Base-by-base conservation (phyloP, 2,888 invertebrate species). In the Mactromeris polynyma region DNA sequence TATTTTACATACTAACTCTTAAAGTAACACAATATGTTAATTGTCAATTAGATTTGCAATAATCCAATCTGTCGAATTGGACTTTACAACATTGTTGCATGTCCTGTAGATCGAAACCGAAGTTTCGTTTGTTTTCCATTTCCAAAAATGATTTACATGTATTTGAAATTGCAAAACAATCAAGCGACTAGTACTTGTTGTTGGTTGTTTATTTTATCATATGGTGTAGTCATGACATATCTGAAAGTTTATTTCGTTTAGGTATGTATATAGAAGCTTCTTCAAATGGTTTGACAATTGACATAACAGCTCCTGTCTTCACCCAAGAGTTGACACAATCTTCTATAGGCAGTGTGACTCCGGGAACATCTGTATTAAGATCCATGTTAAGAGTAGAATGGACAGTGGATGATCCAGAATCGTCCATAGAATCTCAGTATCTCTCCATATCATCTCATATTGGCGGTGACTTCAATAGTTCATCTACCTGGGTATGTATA, bases 231-330 rank as follows among this genome's bases (percentile, higher is more conserved):
- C n/a, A n/a, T n/a, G n/a, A n/a, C n/a, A n/a, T n/a, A n/a, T n/a
- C n/a, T n/a, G n/a, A n/a, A n/a, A n/a, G n/a, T n/a, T n/a, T 46
- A 17, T 46, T 1, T 46, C 17, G 14, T 87, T 14, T 42, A 93
- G 93, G 93, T n/a, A 85, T 83, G 80, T 93, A 58, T 73, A 33
- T 83, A 42, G 91, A 93, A 78, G 82, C 89, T 19, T 83, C 86
- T 19, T 94, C 94, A 0, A 88, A 92, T 58, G 92, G 92, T 21
- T 93, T 94, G 73, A 83, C 93, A 1, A 90, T 93, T 33, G 94
- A 94, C 79, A 84, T 46, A 21, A 87, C 92, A 9, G 64, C 90
- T 3, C 93, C 93, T 1, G 31, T 69, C 0, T 84, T 88, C 33
- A 14, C 6, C 0, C 51, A 26, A 3, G 51, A 80, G 11, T 69